Evolutionary conservation across 1,140 invertebrate species (phyloP).

Genomic region (Drosophila obscura): DNA sequence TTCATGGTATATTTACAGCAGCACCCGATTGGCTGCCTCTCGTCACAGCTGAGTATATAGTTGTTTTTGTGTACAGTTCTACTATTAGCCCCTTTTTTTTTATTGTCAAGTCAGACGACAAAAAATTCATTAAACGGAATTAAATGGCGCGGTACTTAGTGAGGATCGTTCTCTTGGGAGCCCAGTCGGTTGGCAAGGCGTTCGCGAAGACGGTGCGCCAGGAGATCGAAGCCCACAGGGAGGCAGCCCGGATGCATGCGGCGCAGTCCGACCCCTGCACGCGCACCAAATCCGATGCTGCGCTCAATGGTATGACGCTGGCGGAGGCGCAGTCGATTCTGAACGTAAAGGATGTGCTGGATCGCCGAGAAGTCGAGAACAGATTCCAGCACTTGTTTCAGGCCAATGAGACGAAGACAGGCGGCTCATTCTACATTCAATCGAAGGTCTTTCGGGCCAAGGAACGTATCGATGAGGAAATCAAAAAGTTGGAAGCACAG

Average conservation of each 20-base stretch:
- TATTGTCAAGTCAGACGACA: no score
- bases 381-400: slow-evolving; percentile 92
- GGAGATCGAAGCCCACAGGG: slow-evolving; percentile 56
- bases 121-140: no score
- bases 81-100: no score
- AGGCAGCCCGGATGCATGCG: slow-evolving; percentile 76
- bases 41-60: no score
- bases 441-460: slow-evolving; percentile 98
- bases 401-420: slow-evolving; percentile 94
- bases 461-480: slow-evolving; percentile 93
- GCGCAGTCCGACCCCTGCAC: not conserved
- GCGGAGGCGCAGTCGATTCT: slow-evolving; percentile 55
- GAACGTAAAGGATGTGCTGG: slow-evolving; percentile 41
- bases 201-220: slow-evolving; percentile 56
- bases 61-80: no score
- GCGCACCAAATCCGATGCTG: not conserved
- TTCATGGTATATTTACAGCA: no score
- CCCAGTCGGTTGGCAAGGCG: slow-evolving; percentile 51
- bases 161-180: slow-evolving; percentile 40
- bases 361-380: slow-evolving; percentile 34
- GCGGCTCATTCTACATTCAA: slow-evolving; percentile 98
- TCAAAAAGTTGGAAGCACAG: slow-evolving; percentile 52
- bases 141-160: slow-evolving; percentile 54
- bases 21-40: no score
- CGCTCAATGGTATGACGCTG: slow-evolving; percentile 58